Evolutionary conservation across 1,140 invertebrate genomes (phyloP).

Genomic region (Portunus trituberculatus): DNA sequence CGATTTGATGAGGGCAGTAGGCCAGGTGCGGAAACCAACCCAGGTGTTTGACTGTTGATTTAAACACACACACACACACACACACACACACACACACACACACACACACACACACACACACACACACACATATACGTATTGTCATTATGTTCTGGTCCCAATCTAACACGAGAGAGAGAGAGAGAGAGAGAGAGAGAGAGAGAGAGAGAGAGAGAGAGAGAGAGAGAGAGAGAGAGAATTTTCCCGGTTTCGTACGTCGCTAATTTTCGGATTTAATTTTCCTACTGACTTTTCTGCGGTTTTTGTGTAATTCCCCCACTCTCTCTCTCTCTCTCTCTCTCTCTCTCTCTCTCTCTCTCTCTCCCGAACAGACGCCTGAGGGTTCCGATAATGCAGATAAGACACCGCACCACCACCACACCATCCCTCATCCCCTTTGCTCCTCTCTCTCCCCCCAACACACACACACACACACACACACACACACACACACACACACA

Average conservation of each 20-base stretch:
- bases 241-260: background rate
- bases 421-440: background rate
- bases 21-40: background rate
- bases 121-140: no score
- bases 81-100: background rate
- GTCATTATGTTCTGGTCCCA: background rate
- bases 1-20: background rate
- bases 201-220: no score
- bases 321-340: constrained; percentile 20
- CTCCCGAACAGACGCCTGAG: background rate
- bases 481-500: no score
- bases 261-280: background rate
- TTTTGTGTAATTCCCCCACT: background rate
- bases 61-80: background rate
- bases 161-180: background rate
- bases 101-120: background rate
- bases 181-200: no score
- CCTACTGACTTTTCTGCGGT: background rate
- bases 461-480: background rate
- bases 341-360: background rate
- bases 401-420: background rate
- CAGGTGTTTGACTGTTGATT: background rate
- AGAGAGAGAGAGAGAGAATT: no score
- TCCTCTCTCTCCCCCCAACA: no score
- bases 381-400: background rate